A percentile compares a stretch with the other conserved stretches of the same genome.
These are phyloP conservation scores for Paragorgia papillata DNA, from an alignment of 92 coral and sea anemone species.

Conservation along the genomic window DNA sequence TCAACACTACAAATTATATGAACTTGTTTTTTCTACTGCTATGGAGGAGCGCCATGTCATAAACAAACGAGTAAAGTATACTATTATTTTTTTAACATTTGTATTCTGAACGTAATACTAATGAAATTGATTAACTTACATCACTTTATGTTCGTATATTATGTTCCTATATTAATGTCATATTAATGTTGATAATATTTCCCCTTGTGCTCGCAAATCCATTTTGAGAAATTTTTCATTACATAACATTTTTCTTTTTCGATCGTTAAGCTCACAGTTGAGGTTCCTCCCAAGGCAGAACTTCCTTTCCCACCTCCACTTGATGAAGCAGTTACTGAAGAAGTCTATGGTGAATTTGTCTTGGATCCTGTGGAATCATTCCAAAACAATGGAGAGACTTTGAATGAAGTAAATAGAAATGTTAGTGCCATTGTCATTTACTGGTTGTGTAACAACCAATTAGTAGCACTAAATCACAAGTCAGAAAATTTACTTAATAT, in stretches of 20 bases:
- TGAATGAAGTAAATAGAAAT: not conserved
- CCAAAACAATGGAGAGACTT: not conserved
- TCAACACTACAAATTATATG: conserved; percentile 88
- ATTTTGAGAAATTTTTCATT: not conserved
- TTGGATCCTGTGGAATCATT: conserved; percentile 78
- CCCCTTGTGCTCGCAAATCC: no score
- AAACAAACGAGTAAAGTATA: conserved; percentile 63
- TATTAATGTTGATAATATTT: no score
- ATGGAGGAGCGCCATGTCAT: conserved; percentile 69
- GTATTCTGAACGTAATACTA: no score
- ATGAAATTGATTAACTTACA: not conserved
- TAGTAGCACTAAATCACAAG: no score
- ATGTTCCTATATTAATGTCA: no score
- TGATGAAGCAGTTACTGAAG: conserved; percentile 97
- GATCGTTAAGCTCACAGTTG: conserved; percentile 65
- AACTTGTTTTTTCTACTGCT: conserved; percentile 78
- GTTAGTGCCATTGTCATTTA: no score
- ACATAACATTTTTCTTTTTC: not conserved
- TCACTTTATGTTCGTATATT: not conserved
- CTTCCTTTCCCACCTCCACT: conserved; percentile 95
- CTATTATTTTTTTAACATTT: not conserved
- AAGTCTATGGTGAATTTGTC: conserved; percentile 77
- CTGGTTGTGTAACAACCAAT: no score
- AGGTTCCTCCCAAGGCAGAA: conserved; percentile 82
- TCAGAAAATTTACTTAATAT: no score